Evolutionary conservation across 2,797 vertebrate species (phyloP).

Genomic region (Catamblyrhynchus diadema): DNA sequence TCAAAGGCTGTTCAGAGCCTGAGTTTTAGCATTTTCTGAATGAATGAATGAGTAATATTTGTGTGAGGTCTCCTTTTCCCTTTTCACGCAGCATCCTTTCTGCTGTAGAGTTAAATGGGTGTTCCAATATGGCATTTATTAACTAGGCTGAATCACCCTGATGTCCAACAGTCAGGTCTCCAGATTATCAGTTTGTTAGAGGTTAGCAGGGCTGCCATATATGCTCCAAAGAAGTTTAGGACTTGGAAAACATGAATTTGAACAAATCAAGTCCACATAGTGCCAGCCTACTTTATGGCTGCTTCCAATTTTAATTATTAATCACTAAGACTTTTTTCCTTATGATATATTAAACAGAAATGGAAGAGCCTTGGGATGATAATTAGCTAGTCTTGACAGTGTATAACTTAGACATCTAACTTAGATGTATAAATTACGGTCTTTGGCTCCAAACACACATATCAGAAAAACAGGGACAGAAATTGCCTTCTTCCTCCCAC

Average conservation of each 20-base stretch:
- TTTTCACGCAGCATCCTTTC: background rate
- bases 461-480: background rate
- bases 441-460: background rate
- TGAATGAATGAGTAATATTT: conserved; percentile 22
- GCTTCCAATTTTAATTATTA: background rate
- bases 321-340: background rate
- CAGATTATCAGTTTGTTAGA: background rate
- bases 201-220: background rate
- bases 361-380: background rate
- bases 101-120: background rate
- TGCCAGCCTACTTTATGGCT: background rate
- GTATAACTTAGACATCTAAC: background rate
- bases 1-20: conserved; percentile 7
- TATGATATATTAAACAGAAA: background rate
- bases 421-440: background rate
- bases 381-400: background rate
- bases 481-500: background rate
- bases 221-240: background rate
- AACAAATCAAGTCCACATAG: background rate
- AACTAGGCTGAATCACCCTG: background rate
- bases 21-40: conserved; percentile 30
- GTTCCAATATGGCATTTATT: background rate
- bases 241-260: background rate
- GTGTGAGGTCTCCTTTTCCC: background rate
- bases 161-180: background rate